These are phyloP conservation scores for Brachionus calyciflorus DNA, from an alignment of 1,140 invertebrate genomes.

Conservation along the genomic window DNA sequence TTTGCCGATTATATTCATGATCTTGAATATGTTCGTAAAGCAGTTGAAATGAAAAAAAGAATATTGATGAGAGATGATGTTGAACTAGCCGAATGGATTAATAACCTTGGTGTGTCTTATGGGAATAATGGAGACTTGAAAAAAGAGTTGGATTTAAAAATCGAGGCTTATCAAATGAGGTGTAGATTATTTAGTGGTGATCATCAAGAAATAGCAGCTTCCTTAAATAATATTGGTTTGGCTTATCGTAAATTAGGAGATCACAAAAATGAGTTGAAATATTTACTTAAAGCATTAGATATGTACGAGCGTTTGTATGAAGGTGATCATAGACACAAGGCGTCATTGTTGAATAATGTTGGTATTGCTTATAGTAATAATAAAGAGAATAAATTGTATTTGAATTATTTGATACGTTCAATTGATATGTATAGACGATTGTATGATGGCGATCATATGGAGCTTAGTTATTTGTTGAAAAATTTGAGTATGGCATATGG, in stretches of 20 bases:
- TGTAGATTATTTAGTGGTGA: background rate
- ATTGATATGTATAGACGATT: constrained; percentile 30
- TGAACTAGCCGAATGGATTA: constrained; percentile 6
- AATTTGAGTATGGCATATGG: constrained; percentile 1
- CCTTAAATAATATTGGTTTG: constrained; percentile 33
- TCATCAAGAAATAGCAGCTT: background rate
- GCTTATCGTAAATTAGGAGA: constrained; percentile 1
- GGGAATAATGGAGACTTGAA: constrained; percentile 16
- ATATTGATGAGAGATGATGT: background rate
- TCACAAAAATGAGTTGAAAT: constrained; percentile 23
- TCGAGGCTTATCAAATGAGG: constrained; percentile 13
- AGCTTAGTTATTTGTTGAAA: background rate
- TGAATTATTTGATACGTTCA: constrained; percentile 18
- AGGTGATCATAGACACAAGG: constrained; percentile 1
- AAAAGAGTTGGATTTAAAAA: constrained; percentile 7
- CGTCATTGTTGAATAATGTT: background rate
- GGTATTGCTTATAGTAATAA: constrained; percentile 19
- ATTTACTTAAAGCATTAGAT: background rate
- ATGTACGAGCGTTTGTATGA: constrained; percentile 17
- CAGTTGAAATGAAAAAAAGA: background rate
- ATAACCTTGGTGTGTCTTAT: constrained; percentile 3
- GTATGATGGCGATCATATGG: constrained; percentile 10
- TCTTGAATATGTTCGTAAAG: background rate
- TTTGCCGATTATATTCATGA: background rate
- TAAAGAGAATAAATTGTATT: background rate